These are phyloP conservation scores for Micromussa lordhowensis DNA, from an alignment of 92 coral and sea anemone genomes.

Conservation along the genomic window DNA sequence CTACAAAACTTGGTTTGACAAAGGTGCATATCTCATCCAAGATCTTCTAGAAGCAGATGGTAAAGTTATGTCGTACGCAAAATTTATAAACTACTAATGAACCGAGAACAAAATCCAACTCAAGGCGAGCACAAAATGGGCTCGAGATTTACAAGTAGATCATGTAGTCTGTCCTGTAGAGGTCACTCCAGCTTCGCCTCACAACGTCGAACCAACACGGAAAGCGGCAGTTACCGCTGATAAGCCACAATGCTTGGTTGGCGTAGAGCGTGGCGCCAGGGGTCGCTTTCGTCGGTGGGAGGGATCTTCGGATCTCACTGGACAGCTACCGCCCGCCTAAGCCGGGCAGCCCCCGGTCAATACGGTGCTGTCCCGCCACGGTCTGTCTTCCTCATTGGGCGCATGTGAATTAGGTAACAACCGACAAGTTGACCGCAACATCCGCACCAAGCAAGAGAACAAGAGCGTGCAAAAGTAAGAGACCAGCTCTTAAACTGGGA, in stretches of 20 bases:
- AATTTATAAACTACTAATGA: no score
- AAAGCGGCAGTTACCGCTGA: neutral
- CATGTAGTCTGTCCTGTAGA: no score
- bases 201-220: no score
- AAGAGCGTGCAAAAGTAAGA: neutral
- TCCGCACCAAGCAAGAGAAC: neutral
- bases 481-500: constrained; percentile 25
- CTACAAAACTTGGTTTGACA: no score
- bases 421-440: constrained; percentile 39
- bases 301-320: constrained; percentile 69
- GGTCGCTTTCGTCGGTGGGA: constrained; percentile 71
- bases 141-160: no score
- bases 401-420: constrained; percentile 40
- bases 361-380: no score
- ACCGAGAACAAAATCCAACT: no score
- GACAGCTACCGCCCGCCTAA: constrained; percentile 73
- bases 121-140: no score
- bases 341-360: constrained; percentile 75
- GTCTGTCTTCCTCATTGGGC: constrained; percentile 67
- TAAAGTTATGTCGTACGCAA: no score
- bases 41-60: no score
- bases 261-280: constrained; percentile 40
- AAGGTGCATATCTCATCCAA: no score
- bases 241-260: neutral
- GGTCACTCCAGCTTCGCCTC: no score